A percentile compares a stretch with the other conserved stretches of the same genome.
These are phyloP conservation scores for Drosophila fuyamai DNA, from an alignment of 1,140 invertebrate genomes.

Conservation along the genomic window DNA sequence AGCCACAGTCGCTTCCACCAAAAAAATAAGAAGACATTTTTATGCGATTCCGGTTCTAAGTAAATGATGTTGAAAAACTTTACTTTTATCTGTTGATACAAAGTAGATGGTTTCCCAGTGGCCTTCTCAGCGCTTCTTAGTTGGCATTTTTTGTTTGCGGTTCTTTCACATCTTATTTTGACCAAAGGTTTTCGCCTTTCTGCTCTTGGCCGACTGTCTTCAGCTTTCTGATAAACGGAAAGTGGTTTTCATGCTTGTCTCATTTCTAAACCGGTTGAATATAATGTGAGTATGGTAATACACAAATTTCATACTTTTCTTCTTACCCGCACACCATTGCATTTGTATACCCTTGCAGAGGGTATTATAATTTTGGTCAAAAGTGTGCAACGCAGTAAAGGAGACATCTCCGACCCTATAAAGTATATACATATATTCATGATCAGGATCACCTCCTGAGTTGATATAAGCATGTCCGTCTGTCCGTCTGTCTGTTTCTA, in stretches of 20 bases:
- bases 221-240: constrained; percentile 13
- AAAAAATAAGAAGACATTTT: constrained; percentile 21
- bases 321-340: too few species aligned
- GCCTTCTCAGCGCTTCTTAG: constrained; percentile 19
- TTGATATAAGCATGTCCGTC: too few species aligned
- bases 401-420: too few species aligned
- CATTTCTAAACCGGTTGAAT: not conserved
- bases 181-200: constrained; percentile 1
- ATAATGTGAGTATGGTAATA: too few species aligned
- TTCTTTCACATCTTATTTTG: constrained; percentile 25
- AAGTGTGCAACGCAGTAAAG: too few species aligned
- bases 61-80: constrained; percentile 66
- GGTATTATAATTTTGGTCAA: too few species aligned
- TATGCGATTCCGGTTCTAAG: constrained; percentile 42
- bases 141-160: constrained; percentile 20
- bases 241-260: constrained; percentile 28
- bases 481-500: too few species aligned
- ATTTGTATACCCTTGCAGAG: too few species aligned
- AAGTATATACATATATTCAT: too few species aligned
- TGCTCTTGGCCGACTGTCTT: constrained; percentile 9
- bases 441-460: too few species aligned
- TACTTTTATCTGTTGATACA: constrained; percentile 47
- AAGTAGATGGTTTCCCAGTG: constrained; percentile 43
- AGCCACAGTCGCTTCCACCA: constrained; percentile 10
- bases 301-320: too few species aligned